Evolutionary conservation across 2,888 invertebrate genomes (phyloP), one percentile per base, ranked within the genome.

Genomic region (Habrosyne pyritoides): DNA sequence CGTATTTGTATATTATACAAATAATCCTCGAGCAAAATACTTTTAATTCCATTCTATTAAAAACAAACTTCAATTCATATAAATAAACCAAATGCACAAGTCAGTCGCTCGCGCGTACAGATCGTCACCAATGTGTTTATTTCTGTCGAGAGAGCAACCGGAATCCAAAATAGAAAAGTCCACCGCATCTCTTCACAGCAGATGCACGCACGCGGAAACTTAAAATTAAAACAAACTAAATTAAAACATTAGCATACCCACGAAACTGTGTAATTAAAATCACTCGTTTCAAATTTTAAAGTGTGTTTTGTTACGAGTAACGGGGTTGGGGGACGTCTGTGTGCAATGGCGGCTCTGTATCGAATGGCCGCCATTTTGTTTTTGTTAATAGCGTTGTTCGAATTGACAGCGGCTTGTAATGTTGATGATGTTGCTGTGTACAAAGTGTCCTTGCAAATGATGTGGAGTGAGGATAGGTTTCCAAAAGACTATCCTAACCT

Each of bases 381-480:
- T 83, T 83, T 87, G 52, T 62, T 61, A n/a, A 59, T 65, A 57
- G 65, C 66, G 56, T 66, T 75, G 57, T 68, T 77, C 58, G 66
- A 69, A 66, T 66, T 73, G 55, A 68, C 64, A 24, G 57, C 60
- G 50, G 93, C 93, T 53, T 96, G 96, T 89, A 94, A 95, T 66
- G 94, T 96, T 58, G 95, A 96, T 83, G 96, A 96, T 79, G 94
- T 97, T 75, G 97, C 96, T 64, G 96, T 97, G 75, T 98, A 98
- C 84, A 97, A 96, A 87, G 96, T 98, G 82, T 95, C 96, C 66
- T 89, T 98, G 85, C 95, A 96, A 77, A 97, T 97, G 71, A 94
- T 96, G 80, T 98, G 98, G 98, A 96, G 96, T 73, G 94, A 96
- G 73, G 95, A 96, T 64, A 93, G 94, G 64, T 98, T 98, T 84